Evolutionary conservation across 2,113 vertebrate genomes (phyloP).

Genomic region (Typhlomys cinereus): DNA sequence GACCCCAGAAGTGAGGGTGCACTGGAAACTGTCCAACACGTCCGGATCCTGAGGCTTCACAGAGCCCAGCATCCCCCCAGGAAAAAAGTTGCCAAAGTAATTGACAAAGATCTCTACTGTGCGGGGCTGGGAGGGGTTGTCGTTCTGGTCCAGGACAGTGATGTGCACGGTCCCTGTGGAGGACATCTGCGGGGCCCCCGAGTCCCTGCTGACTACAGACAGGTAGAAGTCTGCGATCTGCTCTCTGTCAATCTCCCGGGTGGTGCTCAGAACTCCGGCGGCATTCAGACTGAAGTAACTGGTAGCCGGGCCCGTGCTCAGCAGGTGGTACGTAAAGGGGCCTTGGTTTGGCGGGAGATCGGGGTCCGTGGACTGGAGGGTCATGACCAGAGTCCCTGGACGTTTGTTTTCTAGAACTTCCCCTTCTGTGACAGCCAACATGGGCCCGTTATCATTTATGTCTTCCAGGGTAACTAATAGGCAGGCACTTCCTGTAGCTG

Average conservation of each 20-base stretch:
- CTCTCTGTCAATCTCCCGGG: slow-evolving; percentile 95
- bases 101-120: slow-evolving; percentile 94
- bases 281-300: slow-evolving; percentile 94
- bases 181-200: slow-evolving; percentile 96
- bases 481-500: slow-evolving; percentile 93
- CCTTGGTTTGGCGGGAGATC: slow-evolving; percentile 97
- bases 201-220: slow-evolving; percentile 93
- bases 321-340: slow-evolving; percentile 93
- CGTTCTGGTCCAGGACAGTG: slow-evolving; percentile 94
- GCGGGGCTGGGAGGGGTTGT: slow-evolving; percentile 96
- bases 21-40: slow-evolving; percentile 93
- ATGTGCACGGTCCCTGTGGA: slow-evolving; percentile 96
- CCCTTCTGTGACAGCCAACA: slow-evolving; percentile 88
- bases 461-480: slow-evolving; percentile 95
- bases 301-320: slow-evolving; percentile 90
- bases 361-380: slow-evolving; percentile 90
- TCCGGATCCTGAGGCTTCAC: slow-evolving; percentile 96
- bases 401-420: slow-evolving; percentile 96
- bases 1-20: slow-evolving; percentile 92
- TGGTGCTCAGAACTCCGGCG: slow-evolving; percentile 91
- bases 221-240: slow-evolving; percentile 95
- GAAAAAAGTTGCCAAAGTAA: slow-evolving; percentile 95
- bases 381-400: slow-evolving; percentile 91
- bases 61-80: slow-evolving; percentile 93
- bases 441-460: slow-evolving; percentile 97